These are phyloP conservation scores for Drosophila biarmipes DNA, from an alignment of 1,140 invertebrate species.

Conservation along the genomic window DNA sequence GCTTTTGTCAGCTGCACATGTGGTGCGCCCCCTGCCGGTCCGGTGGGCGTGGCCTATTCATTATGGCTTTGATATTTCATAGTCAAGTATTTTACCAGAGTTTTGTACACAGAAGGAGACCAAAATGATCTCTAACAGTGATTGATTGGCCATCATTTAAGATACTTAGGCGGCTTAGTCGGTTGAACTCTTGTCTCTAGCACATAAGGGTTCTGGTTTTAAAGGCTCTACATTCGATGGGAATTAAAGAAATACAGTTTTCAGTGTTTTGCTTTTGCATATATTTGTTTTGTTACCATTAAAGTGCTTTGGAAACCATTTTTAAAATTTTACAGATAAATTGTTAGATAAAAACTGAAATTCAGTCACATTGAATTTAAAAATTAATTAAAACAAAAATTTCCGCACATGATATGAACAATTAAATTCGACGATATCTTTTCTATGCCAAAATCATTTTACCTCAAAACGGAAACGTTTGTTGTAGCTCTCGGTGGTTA, in stretches of 20 bases:
- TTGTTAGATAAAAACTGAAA: too few species aligned
- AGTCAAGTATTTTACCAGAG: constrained; percentile 4
- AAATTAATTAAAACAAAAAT: not conserved
- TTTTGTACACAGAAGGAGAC: not conserved
- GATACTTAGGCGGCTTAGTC: not conserved
- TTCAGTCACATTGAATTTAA: not conserved
- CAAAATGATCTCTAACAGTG: not conserved
- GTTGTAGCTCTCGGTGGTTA: constrained; percentile 11
- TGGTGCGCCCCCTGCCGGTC: constrained; percentile 24
- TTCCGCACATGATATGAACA: not conserved
- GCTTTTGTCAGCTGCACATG: constrained; percentile 79
- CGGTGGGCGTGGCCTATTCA: constrained; percentile 47
- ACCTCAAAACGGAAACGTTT: constrained; percentile 52
- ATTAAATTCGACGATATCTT: constrained; percentile 9
- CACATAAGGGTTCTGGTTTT: not conserved
- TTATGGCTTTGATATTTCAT: constrained; percentile 65
- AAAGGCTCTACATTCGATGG: not conserved
- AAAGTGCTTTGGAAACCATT: not conserved
- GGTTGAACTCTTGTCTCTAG: not conserved
- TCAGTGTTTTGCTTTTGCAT: too few species aligned
- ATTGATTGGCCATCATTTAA: constrained; percentile 5
- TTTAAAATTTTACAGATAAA: not conserved
- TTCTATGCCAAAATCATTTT: constrained; percentile 41
- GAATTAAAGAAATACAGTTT: not conserved
- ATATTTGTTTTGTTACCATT: not conserved